Base-by-base conservation (phyloP, 2,113 vertebrate species). In the Lutjanus erythropterus region DNA sequence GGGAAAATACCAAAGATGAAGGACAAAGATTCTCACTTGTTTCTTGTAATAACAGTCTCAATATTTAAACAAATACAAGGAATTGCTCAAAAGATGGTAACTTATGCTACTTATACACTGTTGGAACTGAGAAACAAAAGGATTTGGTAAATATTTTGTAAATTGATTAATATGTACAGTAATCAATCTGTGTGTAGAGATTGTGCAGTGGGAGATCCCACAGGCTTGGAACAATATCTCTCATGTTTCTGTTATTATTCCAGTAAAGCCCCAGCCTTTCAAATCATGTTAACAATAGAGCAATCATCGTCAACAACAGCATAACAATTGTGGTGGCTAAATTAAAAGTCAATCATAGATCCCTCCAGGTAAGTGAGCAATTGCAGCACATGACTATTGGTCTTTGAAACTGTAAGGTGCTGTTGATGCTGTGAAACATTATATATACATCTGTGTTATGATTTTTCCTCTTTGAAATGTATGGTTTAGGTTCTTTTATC, bases 81-180 rank as follows among this genome's bases (percentile, higher is more conserved):
- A n/a, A n/a, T n/a, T n/a, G n/a, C n/a, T n/a, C n/a, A n/a, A n/a
- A n/a, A n/a, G n/a, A n/a, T n/a, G n/a, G n/a, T n/a, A n/a, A n/a
- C n/a, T n/a, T n/a, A n/a, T n/a, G n/a, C n/a, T n/a, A n/a, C n/a
- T n/a, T n/a, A n/a, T n/a, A 53, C 75, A 37, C 27, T 46, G 59
- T 25, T 50, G 37, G 68, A 78, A 27, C 11, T 16, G 16, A 25
- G 65, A 86, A 91, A 80, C 72, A 72, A 84, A 88, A 65, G 44
- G 14, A 3, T 27, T 41, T 31, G 37, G 67, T 50, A 37, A 65
- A 35, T 3, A 12, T 29, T 44, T 25, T 8, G 0, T 8, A 23
- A 37, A 42, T 44, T 16, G 21, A 72, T 33, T 46, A 64, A 73
- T 41, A 71, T 16, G 7, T 66, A n/a, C n/a, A n/a, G n/a, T n/a